These are phyloP conservation scores for Hycleus cichorii DNA, from an alignment of 1,140 invertebrate species.

Conservation along the genomic window DNA sequence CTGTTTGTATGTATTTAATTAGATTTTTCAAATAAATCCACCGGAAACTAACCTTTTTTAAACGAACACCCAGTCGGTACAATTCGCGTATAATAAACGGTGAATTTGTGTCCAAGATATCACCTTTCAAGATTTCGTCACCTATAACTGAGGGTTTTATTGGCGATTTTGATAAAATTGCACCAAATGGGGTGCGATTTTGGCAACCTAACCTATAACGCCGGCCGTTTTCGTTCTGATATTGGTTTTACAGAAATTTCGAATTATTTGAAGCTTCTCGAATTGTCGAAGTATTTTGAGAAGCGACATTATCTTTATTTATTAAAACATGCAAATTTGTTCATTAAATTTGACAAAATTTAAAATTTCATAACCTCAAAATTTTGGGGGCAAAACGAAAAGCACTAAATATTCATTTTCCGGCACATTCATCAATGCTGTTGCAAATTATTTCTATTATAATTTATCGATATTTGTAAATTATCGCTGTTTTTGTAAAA, in stretches of 20 bases:
- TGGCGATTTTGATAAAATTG: not conserved
- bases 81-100: conserved; percentile 59
- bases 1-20: conserved; percentile 36
- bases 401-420: no score
- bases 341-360: no score
- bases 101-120: conserved; percentile 68
- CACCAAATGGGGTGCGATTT: not conserved
- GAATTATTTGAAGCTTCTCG: no score
- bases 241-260: not conserved
- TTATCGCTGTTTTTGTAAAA: no score
- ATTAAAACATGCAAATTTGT: no score
- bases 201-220: conserved; percentile 25
- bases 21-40: conserved; percentile 2
- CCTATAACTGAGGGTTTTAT: conserved; percentile 53
- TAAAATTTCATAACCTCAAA: no score
- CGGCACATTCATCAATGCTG: no score
- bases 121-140: conserved; percentile 80
- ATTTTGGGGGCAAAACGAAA: no score
- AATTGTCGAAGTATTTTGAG: no score
- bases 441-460: no score
- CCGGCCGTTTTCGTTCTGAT: conserved; percentile 22
- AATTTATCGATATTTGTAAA: no score
- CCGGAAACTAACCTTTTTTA: conserved; percentile 47
- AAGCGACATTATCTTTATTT: no score
- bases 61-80: conserved; percentile 57